Evolutionary conservation across 2,888 invertebrate genomes (phyloP).

Genomic region (Protonemura montana): DNA sequence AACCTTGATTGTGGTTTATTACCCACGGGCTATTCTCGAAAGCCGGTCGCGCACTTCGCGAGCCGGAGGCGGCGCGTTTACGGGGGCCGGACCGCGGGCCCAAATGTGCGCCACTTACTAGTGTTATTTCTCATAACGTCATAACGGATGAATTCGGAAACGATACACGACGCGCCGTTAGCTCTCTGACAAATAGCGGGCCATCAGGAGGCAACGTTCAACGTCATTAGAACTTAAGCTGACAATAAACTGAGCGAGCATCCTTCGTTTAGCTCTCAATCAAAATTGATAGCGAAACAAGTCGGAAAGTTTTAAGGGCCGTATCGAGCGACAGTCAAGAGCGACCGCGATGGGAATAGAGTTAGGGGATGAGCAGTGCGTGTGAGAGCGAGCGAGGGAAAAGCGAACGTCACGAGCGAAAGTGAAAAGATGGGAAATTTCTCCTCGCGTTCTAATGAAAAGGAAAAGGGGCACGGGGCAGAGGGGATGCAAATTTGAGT

Average conservation of each 20-base stretch:
- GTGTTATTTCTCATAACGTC: slow-evolving; percentile 7
- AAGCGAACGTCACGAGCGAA: not conserved
- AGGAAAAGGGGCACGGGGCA: not conserved
- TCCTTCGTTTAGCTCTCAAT: slow-evolving; percentile 12
- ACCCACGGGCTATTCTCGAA: not conserved
- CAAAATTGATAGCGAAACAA: slow-evolving; percentile 12
- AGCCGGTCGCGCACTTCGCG: not conserved
- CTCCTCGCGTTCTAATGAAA: not conserved
- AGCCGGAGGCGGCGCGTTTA: too few relatives aligned
- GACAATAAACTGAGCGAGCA: not conserved
- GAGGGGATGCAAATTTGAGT: not conserved
- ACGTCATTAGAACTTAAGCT: slow-evolving; percentile 4
- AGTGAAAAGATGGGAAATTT: not conserved
- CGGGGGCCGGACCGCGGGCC: not conserved
- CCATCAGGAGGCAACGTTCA: not conserved
- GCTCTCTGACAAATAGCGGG: not conserved
- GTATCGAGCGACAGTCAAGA: not conserved
- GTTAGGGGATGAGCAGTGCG: not conserved
- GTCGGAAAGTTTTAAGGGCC: slow-evolving; percentile 12
- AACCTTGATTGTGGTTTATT: slow-evolving; percentile 12
- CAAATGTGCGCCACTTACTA: not conserved
- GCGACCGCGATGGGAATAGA: not conserved
- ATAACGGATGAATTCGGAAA: slow-evolving; percentile 12
- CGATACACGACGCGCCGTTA: slow-evolving; percentile 5
- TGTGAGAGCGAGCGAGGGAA: not conserved